phyloP scores from a whole-genome alignment of 2,888 invertebrate genomes.

The Melieria picta region DNA sequence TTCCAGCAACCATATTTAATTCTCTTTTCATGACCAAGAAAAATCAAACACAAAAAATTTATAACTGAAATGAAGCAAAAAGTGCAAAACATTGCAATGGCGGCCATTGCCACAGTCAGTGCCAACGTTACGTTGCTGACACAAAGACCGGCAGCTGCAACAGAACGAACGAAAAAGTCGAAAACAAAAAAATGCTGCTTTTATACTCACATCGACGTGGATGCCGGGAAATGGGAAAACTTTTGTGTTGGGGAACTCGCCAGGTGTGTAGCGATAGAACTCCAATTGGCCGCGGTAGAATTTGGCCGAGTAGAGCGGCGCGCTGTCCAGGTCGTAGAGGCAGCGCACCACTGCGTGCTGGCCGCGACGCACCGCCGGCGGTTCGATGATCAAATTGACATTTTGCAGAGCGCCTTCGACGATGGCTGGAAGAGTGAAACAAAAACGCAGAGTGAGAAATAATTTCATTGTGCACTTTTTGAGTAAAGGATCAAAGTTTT shows the following conservation, averaged over 20 bases:
- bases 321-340: slow-evolving; percentile 80
- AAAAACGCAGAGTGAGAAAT: too few species aligned
- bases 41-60: too few species aligned
- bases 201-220: slow-evolving; percentile 81
- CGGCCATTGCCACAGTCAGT: too few species aligned
- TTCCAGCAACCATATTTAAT: too few species aligned
- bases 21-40: too few species aligned
- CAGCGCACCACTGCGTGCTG: slow-evolving; percentile 78
- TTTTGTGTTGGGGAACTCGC: slow-evolving; percentile 77
- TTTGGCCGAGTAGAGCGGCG: slow-evolving; percentile 83
- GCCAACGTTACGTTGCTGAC: too few species aligned
- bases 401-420: slow-evolving; percentile 76
- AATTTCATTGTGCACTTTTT: too few species aligned
- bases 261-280: slow-evolving; percentile 85
- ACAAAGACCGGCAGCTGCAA: background rate
- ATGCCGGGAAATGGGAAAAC: slow-evolving; percentile 80
- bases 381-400: slow-evolving; percentile 77
- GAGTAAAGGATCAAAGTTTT: too few species aligned
- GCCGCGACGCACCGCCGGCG: slow-evolving; percentile 75
- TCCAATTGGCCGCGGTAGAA: slow-evolving; percentile 87
- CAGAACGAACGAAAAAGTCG: background rate
- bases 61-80: too few species aligned
- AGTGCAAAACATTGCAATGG: too few species aligned
- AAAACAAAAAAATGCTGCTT: background rate
- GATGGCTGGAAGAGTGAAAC: slow-evolving; percentile 52